Base-by-base conservation (phyloP, 2,888 invertebrate species). In the Cheilosia vernalis region DNA sequence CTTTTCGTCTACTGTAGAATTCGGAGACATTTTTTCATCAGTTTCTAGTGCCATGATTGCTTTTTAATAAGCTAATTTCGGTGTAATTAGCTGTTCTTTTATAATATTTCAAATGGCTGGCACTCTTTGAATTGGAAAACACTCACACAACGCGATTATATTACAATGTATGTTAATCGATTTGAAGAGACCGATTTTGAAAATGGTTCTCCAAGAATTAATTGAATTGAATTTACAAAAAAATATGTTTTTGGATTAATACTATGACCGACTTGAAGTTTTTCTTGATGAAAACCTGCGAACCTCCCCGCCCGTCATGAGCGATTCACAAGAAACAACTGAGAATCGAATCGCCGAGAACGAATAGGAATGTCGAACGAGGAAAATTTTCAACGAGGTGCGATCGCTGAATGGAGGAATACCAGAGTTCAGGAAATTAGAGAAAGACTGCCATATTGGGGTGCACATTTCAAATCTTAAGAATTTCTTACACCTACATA, bases 301-400 rank as follows among this genome's bases (percentile, higher is more conserved):
- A 67, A 79, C 37, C 67, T 77, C 61, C 56, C 64, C 78, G 47
- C 87, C 73, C 82, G 82, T 84, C 72, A 70, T 80, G 82, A 85
- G 69, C 79, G 76, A 85, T 76, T 70, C 70, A 77, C 70, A 61
- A 87, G 87, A 87, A 87, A 87, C 87, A 64, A 87, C 83, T 81
- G 85, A 85, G 44, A 87, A 66, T 66, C 27, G 74, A 85, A 78
- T 66, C 33, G 70, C 33, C 44, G 53, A 63, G 72, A 69, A 49
- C 61, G 47, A 17, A 19, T 73, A 47, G 70, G 49, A 72, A 42
- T 49, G 56, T 66, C 17, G 60, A 72, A 70, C 55, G 17, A 60
- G 70, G 44, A 21, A 37, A 53, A 4, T n/a, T 53, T 76, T 82
- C 78, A 79, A 63, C n/a, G 60, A 73, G 13, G 2, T 74, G 27